These are phyloP conservation scores for Collichthys lucidus DNA, from an alignment of 2,113 vertebrate species.

Conservation along the genomic window DNA sequence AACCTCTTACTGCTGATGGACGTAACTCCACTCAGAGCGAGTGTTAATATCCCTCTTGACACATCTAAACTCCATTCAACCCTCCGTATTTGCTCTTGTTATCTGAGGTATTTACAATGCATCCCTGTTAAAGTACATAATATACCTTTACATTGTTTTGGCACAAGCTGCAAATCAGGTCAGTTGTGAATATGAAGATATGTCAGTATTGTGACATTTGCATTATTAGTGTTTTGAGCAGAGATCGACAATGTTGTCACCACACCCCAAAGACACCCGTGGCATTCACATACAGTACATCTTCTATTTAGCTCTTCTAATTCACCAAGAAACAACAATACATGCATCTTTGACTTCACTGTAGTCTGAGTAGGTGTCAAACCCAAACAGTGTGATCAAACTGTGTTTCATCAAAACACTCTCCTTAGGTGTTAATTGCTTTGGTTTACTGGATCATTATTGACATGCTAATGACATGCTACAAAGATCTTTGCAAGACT, in stretches of 20 bases:
- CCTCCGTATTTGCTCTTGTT: not conserved
- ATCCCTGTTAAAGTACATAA: conserved; percentile 1
- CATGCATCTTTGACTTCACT: conserved; percentile 12
- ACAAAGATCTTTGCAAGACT: not conserved
- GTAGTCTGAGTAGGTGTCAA: not conserved
- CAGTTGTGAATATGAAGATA: not conserved
- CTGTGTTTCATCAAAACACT: not conserved
- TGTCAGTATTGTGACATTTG: conserved; percentile 24
- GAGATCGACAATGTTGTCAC: conserved; percentile 17
- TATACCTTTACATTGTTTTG: not conserved
- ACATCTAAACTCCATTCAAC: conserved; percentile 16
- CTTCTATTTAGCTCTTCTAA: not conserved
- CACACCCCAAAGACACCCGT: conserved; percentile 2
- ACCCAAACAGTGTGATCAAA: too few species aligned
- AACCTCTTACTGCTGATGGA: conserved; percentile 59
- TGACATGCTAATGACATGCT: not conserved
- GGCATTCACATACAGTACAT: not conserved
- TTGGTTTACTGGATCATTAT: conserved; percentile 1
- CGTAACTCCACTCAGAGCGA: not conserved
- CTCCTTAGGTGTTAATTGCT: not conserved
- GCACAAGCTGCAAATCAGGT: not conserved
- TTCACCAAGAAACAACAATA: not conserved
- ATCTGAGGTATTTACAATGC: not conserved
- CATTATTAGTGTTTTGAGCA: conserved; percentile 22
- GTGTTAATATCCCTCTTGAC: conserved; percentile 17